Evolutionary conservation across 37 sponge, comb jelly and placozoan genomes (phyloP), one percentile per base, ranked within the genome.

Genomic region (Mnemiopsis leidyi): DNA sequence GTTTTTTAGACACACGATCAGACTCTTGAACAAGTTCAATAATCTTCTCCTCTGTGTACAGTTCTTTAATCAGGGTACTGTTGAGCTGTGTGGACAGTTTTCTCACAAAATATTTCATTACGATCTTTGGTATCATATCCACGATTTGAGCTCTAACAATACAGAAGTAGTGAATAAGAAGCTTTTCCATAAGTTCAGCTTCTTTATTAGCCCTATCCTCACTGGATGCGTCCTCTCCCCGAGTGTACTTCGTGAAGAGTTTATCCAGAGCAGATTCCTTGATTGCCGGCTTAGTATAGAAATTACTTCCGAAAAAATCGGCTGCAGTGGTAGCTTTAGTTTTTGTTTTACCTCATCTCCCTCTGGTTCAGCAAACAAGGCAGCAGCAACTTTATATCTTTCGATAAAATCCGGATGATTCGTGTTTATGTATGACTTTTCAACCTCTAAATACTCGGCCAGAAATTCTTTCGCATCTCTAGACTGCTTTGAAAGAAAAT

Each of bases 361-460:
- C 7, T 18, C 9, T 5, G 21, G 7, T 23, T 83, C 39, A 9
- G 23, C 26, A 25, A 83, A 83, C 7, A 83, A 21, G n/a, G 23
- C 90, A 13, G 26, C 90, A 7, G 61, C 90, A 24, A 39, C 38
- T 9, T 20, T 9, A 24, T 83, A 39, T 20, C 90, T 39, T 18
- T 83, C 39, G 21, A 96, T 95, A 93, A 98, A 98, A 39, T 98
- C 99, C 13, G 99, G 99, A 85, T 98, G 99, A 85, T 97, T 97
- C 25, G 97, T 97, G 92, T 98, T 98, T 69, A 97, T 95, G 95
- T 98, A 97, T 20, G 99, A 96, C 34, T 96, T 93, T 77, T 98
- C 99, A 25, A 97, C 96, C 5, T 94, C 71, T 20, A 98, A 93
- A 28, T 97, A 95, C 40, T 95, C 93, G 82, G 96, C 96, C 32